Conservation (phyloP, 2,113 vertebrate species). For the Penelope pileata region DNA sequence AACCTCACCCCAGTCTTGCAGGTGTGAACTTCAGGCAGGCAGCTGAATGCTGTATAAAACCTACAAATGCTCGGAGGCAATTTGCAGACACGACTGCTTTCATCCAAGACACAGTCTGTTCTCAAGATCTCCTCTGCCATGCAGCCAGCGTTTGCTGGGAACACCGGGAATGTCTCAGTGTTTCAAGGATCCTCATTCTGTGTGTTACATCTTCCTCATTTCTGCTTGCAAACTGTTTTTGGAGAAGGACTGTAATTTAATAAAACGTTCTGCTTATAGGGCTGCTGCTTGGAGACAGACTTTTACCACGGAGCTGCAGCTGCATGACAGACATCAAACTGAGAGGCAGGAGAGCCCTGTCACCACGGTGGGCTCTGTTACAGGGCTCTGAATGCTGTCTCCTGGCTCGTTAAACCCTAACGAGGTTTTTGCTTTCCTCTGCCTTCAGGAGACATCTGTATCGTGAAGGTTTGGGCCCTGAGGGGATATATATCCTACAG, state of each 20-base stretch:
- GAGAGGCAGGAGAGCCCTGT: not conserved
- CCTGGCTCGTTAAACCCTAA: not conserved
- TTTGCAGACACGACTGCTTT: not conserved
- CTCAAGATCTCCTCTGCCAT: not conserved
- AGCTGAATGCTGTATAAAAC: not conserved
- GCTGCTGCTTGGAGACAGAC: not conserved
- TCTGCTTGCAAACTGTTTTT: not conserved
- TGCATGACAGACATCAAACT: not conserved
- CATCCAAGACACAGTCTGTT: not conserved
- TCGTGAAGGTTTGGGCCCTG: not conserved
- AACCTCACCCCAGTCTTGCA: not conserved
- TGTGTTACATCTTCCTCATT: not conserved
- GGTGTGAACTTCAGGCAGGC: not conserved
- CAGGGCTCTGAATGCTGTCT: not conserved
- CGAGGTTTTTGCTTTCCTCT: not conserved
- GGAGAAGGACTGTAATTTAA: not conserved
- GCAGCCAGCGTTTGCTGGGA: not conserved
- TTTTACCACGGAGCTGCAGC: not conserved
- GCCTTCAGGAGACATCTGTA: fast-evolving
- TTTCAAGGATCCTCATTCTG: not conserved
- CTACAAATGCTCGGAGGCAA: not conserved
- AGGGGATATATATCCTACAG: fast-evolving
- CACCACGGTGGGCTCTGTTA: not conserved
- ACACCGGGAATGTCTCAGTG: not conserved
- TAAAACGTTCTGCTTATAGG: not conserved